A percentile compares a stretch with the other conserved stretches of the same genome.
phyloP scores from a whole-genome alignment of 2,888 invertebrate species.

The Caenorhabditis sp. region DNA sequence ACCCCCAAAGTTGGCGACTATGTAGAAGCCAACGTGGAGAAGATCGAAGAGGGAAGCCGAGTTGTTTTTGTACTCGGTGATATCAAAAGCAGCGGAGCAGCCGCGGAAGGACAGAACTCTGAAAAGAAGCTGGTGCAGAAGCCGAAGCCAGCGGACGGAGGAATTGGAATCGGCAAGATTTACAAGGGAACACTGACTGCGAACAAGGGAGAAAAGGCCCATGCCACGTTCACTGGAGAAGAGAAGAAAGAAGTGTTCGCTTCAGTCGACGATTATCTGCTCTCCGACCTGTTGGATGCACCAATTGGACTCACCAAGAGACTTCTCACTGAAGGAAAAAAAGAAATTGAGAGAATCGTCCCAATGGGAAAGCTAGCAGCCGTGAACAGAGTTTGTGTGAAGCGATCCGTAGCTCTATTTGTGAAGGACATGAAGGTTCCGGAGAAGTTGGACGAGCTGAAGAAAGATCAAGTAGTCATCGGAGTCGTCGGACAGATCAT shows the following conservation, averaged over 20 bases:
- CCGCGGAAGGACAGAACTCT: background rate
- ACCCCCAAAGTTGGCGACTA: constrained; percentile 35
- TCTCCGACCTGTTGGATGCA: constrained; percentile 55
- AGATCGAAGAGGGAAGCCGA: constrained; percentile 33
- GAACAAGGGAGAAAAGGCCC: constrained; percentile 32
- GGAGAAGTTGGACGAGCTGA: constrained; percentile 48
- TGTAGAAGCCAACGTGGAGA: constrained; percentile 47
- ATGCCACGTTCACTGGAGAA: constrained; percentile 37
- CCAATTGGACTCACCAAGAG: constrained; percentile 49
- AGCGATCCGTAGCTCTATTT: constrained; percentile 38
- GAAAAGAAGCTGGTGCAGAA: constrained; percentile 45
- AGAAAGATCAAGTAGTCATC: constrained; percentile 49
- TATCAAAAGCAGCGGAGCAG: background rate
- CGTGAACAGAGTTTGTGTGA: constrained; percentile 48
- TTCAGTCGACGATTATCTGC: constrained; percentile 37
- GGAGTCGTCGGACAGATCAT: constrained; percentile 61
- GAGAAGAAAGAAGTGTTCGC: constrained; percentile 27
- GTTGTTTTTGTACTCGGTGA: constrained; percentile 41
- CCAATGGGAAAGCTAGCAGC: constrained; percentile 53
- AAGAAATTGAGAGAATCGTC: constrained; percentile 30
- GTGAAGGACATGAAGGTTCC: constrained; percentile 28
- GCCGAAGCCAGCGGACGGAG: constrained; percentile 26
- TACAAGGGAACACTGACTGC: constrained; percentile 33
- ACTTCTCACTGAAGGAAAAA: constrained; percentile 26
- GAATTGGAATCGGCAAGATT: constrained; percentile 37